Conservation (phyloP, 2,888 invertebrate genomes). For the Sycophila texana region DNA sequence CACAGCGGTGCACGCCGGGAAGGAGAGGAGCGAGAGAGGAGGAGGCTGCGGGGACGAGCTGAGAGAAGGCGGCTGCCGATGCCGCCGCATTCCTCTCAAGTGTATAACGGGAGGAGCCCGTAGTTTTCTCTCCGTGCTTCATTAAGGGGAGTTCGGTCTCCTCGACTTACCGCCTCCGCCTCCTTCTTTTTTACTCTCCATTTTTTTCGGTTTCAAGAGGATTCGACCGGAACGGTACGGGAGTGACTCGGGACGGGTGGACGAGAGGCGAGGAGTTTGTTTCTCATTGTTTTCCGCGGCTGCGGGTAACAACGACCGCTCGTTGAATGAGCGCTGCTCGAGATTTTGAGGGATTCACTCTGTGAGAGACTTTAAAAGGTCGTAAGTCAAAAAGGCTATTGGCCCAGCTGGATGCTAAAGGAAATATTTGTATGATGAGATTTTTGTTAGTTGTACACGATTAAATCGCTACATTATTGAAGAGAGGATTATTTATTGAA, state of each 20-base stretch:
- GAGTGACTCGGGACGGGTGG: background rate
- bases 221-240: constrained; percentile 18
- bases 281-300: constrained; percentile 54
- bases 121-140: constrained; percentile 33
- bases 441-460: no score
- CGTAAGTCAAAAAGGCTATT: constrained; percentile 30
- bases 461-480: no score
- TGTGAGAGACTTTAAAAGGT: background rate
- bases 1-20: background rate
- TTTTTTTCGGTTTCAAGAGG: constrained; percentile 25
- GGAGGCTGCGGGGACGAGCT: no score
- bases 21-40: no score
- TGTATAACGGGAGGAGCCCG: background rate
- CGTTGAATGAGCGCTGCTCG: no score
- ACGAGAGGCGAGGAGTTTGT: constrained; percentile 14
- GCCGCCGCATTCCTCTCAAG: constrained; percentile 3
- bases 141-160: constrained; percentile 38
- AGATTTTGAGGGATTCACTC: no score
- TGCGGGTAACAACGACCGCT: background rate
- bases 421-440: background rate
- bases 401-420: background rate
- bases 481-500: no score
- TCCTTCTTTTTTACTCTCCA: constrained; percentile 9
- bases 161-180: constrained; percentile 6
- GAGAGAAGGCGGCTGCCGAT: no score